phyloP scores from a whole-genome alignment of 2,797 vertebrate species.

The Eulemur mongoz region DNA sequence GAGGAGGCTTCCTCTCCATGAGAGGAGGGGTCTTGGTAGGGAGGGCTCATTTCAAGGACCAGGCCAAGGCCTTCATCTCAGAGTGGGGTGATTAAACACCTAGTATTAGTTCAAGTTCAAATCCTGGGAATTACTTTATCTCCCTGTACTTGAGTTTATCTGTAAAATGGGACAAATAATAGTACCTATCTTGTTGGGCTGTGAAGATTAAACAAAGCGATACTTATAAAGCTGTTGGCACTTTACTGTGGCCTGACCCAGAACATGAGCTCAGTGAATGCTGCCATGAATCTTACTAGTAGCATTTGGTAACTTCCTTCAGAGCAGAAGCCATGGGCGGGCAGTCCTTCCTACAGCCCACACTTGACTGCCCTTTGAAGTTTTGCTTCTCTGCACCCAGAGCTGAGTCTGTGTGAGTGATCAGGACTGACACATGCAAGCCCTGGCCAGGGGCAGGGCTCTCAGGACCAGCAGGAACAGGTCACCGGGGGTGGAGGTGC shows the following conservation, averaged over 20 bases:
- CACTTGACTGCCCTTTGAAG: background rate
- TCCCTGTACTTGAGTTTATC: constrained; percentile 8
- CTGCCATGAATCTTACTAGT: background rate
- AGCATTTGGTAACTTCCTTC: background rate
- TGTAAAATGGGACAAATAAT: constrained; percentile 11
- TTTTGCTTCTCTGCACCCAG: background rate
- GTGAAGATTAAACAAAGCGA: background rate
- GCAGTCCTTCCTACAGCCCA: background rate
- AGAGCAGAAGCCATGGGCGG: background rate
- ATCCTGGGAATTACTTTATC: background rate
- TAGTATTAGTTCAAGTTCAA: background rate
- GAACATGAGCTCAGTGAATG: background rate
- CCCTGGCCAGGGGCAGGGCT: background rate
- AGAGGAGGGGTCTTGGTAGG: background rate
- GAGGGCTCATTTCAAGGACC: background rate
- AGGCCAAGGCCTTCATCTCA: background rate
- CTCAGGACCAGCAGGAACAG: background rate
- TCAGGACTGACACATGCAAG: background rate
- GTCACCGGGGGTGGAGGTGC: background rate
- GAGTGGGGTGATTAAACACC: background rate
- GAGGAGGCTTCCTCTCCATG: background rate
- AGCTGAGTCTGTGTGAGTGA: background rate
- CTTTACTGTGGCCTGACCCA: background rate
- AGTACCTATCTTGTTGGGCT: background rate
- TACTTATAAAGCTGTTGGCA: background rate